Evolutionary conservation across 1,140 invertebrate genomes (phyloP).

Genomic region (Capitella teleta): DNA sequence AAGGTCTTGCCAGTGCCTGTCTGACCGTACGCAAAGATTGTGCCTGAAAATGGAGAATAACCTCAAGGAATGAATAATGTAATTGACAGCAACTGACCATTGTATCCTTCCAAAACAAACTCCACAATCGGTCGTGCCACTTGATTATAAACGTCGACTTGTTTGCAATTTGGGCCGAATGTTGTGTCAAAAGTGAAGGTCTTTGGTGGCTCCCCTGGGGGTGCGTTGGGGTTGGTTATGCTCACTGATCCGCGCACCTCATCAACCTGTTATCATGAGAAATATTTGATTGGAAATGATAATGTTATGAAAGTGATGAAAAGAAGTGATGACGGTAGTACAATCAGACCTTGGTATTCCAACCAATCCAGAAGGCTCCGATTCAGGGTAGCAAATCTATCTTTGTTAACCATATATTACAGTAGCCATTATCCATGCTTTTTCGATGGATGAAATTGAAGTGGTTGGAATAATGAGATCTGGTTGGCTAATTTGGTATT

Average conservation of each 20-base stretch:
- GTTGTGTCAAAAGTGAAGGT: conserved; percentile 78
- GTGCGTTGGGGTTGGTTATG: conserved; percentile 54
- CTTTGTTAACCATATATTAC: neutral
- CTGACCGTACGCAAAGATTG: conserved; percentile 97
- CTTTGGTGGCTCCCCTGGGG: conserved; percentile 48
- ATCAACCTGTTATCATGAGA: conserved; percentile 49
- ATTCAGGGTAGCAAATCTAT: neutral
- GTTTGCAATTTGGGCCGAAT: conserved; percentile 44
- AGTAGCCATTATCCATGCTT: neutral
- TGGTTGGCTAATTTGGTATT: neutral
- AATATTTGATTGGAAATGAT: conserved; percentile 5
- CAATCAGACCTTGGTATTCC: neutral
- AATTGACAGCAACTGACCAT: conserved; percentile 49
- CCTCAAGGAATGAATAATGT: neutral
- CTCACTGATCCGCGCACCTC: conserved; percentile 61
- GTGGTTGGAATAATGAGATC: neutral
- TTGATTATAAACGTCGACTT: conserved; percentile 80
- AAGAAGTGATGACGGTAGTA: neutral
- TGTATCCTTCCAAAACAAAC: conserved; percentile 90
- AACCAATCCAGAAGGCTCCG: neutral
- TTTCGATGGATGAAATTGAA: neutral
- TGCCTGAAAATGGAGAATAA: no score
- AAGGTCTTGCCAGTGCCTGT: conserved; percentile 96
- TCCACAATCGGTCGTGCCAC: conserved; percentile 83
- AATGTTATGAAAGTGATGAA: neutral